These are phyloP conservation scores for Apis dorsata DNA, from an alignment of 1,140 invertebrate genomes.

Conservation along the genomic window DNA sequence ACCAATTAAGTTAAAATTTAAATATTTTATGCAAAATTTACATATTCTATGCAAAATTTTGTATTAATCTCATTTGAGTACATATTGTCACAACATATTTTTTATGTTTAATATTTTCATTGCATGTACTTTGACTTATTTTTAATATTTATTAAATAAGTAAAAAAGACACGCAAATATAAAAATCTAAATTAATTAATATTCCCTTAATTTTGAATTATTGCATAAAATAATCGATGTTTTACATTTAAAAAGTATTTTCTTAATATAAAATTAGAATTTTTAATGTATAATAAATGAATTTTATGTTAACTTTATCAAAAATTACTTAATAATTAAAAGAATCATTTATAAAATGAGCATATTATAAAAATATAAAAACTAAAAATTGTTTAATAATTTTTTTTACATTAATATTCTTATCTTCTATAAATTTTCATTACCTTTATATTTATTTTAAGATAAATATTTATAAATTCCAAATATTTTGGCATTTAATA, in stretches of 20 bases:
- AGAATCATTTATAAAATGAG: constrained; percentile 9
- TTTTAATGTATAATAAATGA: constrained; percentile 20
- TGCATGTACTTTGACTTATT: constrained; percentile 50
- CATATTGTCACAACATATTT: constrained; percentile 53
- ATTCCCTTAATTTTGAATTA: neutral
- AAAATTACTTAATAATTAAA: constrained; percentile 43
- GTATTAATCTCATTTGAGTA: constrained; percentile 48
- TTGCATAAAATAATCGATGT: neutral
- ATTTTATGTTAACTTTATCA: constrained; percentile 10
- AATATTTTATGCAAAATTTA: constrained; percentile 27
- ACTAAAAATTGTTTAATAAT: constrained; percentile 18
- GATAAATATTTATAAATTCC: constrained; percentile 19
- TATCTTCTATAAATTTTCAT: constrained; percentile 31
- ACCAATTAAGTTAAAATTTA: constrained; percentile 53
- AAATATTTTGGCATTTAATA: constrained; percentile 44
- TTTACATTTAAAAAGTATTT: constrained; percentile 1
- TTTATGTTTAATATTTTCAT: constrained; percentile 64
- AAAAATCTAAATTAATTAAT: constrained; percentile 3
- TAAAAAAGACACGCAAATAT: constrained; percentile 21
- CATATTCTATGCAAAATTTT: constrained; percentile 43
- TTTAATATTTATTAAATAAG: constrained; percentile 54
- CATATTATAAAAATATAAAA: constrained; percentile 11
- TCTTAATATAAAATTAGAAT: constrained; percentile 19
- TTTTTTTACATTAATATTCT: constrained; percentile 3
- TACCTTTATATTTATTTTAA: constrained; percentile 9